A percentile compares a stretch with the other conserved stretches of the same genome.
phyloP scores from a whole-genome alignment of 2,888 invertebrate genomes.

The Cheilosia vulpina region DNA sequence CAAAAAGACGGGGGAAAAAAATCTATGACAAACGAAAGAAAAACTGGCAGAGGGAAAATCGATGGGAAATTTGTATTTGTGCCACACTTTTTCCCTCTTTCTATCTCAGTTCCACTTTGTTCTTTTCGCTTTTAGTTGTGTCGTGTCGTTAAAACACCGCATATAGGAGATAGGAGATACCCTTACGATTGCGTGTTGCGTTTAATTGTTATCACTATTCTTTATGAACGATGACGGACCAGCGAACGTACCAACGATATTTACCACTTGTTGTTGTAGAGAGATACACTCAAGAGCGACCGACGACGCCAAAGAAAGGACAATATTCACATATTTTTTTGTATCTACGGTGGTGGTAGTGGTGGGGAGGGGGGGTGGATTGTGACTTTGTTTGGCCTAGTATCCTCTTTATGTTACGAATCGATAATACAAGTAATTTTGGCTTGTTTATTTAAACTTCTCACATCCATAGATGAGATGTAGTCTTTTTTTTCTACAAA shows the following conservation, averaged over 20 bases:
- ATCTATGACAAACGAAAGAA: constrained; percentile 24
- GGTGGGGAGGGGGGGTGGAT: not conserved
- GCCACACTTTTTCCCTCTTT: constrained; percentile 45
- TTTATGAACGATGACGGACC: constrained; percentile 46
- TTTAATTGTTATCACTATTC: constrained; percentile 68
- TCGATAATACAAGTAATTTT: constrained; percentile 36
- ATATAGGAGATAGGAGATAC: constrained; percentile 45
- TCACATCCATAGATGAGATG: not conserved
- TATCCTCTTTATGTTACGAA: constrained; percentile 19
- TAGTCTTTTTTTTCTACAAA: not conserved
- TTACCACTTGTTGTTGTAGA: constrained; percentile 69
- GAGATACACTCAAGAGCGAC: constrained; percentile 4
- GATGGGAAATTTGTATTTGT: constrained; percentile 66
- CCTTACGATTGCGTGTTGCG: constrained; percentile 71
- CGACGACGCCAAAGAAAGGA: constrained; percentile 24
- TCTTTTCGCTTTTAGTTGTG: constrained; percentile 46
- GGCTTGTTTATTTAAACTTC: constrained; percentile 40
- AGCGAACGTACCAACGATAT: constrained; percentile 33
- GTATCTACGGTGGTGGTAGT: not conserved
- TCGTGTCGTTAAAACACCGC: constrained; percentile 58
- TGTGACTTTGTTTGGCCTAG: constrained; percentile 20
- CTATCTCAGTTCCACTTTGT: constrained; percentile 39
- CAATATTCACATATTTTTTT: constrained; percentile 24
- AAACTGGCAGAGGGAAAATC: constrained; percentile 63
- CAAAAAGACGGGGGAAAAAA: constrained; percentile 21